Evolutionary conservation across 2,797 vertebrate genomes (phyloP), one percentile per base, ranked within the genome.

Genomic region (Clarias platycephalus): DNA sequence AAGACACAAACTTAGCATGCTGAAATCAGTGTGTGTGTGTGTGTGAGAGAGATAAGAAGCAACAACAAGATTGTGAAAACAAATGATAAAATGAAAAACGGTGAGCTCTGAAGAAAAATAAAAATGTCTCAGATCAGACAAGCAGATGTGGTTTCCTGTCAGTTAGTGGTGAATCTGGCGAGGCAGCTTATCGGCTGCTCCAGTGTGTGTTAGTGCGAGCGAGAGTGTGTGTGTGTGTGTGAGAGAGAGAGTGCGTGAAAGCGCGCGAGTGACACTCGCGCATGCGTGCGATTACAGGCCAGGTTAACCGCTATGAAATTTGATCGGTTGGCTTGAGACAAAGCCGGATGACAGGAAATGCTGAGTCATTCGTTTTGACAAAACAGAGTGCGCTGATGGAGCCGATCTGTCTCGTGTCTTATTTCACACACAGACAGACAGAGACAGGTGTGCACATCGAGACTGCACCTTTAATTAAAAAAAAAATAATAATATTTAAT

Each of bases 1-100:
- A 93, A 94, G 87, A 95, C 92, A 93, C 88, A 95, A 90, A 95
- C 94, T 97, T 94, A 95, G 91, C 95, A 97, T 96, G 95, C 95
- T 91, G 92, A 93, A 94, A 95, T 94, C 91, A 96, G 95, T 75
- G 91, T 84, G 94, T 91, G 49, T 53, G 49, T 13, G 37, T 37
- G 37, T 37, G 95, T 75, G 91, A 84, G 94, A 8, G 93, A 94
- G 93, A 90, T 91, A 89, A 94, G 93, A 93, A 93, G 91, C 87
- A 92, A 85, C 87, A 89, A 12, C 49, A 89, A 40, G 49, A 82
- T 34, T 91, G 55, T 28, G 34, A 84, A 80, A 57, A 53, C 3
- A 64, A 24, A 13, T 4, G 13, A 12, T 31, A 7, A n/a, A 74
- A 28, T 20, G 7, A 58, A 75, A 13, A 31, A 60, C 1, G 0